These are phyloP conservation scores for Acheta domesticus DNA, from an alignment of 2,888 invertebrate species.

Conservation along the genomic window DNA sequence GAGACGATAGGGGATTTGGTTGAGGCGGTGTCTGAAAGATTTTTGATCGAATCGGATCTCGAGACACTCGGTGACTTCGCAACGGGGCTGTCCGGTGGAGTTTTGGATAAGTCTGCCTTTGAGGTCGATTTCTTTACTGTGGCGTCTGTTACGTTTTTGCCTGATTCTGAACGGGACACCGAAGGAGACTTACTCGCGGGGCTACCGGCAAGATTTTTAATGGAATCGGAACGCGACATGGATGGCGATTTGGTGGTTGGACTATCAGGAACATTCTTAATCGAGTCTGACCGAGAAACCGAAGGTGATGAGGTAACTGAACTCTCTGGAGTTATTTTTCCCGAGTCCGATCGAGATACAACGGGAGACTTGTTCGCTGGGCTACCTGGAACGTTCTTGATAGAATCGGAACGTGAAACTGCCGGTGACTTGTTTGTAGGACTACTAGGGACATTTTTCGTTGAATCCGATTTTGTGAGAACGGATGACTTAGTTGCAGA, in stretches of 20 bases:
- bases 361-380: conserved; percentile 21
- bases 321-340: not conserved
- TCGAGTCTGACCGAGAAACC: not conserved
- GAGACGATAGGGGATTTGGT: not conserved
- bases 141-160: not conserved
- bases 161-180: not conserved
- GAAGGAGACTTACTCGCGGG: not conserved
- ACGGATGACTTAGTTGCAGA: not conserved
- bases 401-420: conserved; percentile 5
- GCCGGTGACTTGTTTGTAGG: conserved; percentile 18
- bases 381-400: not conserved
- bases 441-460: not conserved
- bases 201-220: not conserved
- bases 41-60: not conserved
- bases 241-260: not conserved
- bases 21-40: not conserved
- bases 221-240: not conserved
- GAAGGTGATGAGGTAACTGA: not conserved
- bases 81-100: not conserved
- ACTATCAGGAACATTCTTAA: not conserved
- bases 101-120: not conserved
- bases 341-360: not conserved
- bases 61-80: not conserved
- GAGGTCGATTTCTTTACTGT: not conserved
- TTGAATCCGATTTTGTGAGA: conserved; percentile 21